Evolutionary conservation across 2,888 invertebrate species (phyloP).

Genomic region (Agonopterix alstromeriana): DNA sequence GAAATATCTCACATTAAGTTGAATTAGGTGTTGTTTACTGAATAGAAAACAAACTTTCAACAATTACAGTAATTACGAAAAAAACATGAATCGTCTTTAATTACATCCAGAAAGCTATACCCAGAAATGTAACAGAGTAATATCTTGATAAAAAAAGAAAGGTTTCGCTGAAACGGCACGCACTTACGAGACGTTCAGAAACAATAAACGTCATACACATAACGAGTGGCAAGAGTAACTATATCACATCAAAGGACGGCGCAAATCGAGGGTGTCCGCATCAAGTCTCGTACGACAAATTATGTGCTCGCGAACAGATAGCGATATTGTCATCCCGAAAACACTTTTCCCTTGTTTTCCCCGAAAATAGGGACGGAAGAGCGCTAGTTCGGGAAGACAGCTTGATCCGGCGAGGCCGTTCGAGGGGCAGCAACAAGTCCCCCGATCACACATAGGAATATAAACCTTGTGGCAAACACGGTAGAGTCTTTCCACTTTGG

Average conservation of each 20-base stretch:
- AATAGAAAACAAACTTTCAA: too few relatives aligned
- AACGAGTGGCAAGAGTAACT: slow-evolving; percentile 18
- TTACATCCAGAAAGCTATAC: too few relatives aligned
- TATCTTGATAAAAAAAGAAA: slow-evolving; percentile 9
- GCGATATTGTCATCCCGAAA: slow-evolving; percentile 56
- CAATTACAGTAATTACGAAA: too few relatives aligned
- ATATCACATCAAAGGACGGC: slow-evolving; percentile 27
- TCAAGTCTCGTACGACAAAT: slow-evolving; percentile 57
- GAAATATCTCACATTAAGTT: too few relatives aligned
- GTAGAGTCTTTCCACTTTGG: slow-evolving; percentile 36
- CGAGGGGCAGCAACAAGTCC: slow-evolving; percentile 66
- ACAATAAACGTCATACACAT: slow-evolving; percentile 22
- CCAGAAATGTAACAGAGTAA: too few relatives aligned
- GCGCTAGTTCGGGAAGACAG: slow-evolving; percentile 61
- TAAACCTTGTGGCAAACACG: slow-evolving; percentile 33
- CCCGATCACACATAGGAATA: slow-evolving; percentile 33
- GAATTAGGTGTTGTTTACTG: too few relatives aligned
- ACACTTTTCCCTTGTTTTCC: slow-evolving; percentile 62
- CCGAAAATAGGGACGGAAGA: slow-evolving; percentile 56
- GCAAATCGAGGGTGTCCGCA: slow-evolving; percentile 38
- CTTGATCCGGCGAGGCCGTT: slow-evolving; percentile 60
- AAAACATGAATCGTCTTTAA: too few relatives aligned
- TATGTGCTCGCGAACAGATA: slow-evolving; percentile 58
- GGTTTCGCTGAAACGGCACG: slow-evolving; percentile 9
- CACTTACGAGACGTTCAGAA: slow-evolving; percentile 11